Evolutionary conservation across 1,140 invertebrate species (phyloP).

Genomic region (Agrilus planipennis): DNA sequence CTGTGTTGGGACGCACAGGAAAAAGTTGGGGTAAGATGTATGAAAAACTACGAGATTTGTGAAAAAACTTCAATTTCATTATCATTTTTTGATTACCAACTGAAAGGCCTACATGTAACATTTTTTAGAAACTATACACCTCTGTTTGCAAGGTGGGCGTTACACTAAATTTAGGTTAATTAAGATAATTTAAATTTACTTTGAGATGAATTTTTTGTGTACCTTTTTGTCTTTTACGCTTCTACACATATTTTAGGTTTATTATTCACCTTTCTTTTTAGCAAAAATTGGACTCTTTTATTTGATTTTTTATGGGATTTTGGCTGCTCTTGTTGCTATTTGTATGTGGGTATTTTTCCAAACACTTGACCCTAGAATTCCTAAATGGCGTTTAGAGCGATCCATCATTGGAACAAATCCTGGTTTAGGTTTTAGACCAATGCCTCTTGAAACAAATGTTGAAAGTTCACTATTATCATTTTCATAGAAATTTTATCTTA

Average conservation of each 20-base stretch:
- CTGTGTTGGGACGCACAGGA: neutral
- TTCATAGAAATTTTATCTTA: too few species aligned
- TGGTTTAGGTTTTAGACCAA: slow-evolving; percentile 85
- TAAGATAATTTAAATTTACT: neutral
- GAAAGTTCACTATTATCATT: slow-evolving; percentile 92
- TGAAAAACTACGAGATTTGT: slow-evolving; percentile 1
- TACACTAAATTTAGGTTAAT: slow-evolving; percentile 10
- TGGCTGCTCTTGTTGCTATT: slow-evolving; percentile 76
- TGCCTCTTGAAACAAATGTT: slow-evolving; percentile 75
- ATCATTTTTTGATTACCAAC: slow-evolving; percentile 8
- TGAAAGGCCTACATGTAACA: neutral
- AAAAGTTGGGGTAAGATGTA: neutral
- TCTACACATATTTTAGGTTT: neutral
- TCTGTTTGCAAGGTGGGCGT: slow-evolving; percentile 7
- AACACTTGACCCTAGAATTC: slow-evolving; percentile 75
- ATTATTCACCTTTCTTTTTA: slow-evolving; percentile 35
- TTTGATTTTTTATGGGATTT: slow-evolving; percentile 74
- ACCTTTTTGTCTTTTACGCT: neutral
- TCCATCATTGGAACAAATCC: slow-evolving; percentile 88
- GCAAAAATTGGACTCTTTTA: slow-evolving; percentile 88
- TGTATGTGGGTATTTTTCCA: slow-evolving; percentile 87
- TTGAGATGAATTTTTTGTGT: neutral
- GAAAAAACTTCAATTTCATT: too few species aligned
- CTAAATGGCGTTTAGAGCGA: slow-evolving; percentile 66
- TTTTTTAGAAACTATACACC: slow-evolving; percentile 8